phyloP scores from a whole-genome alignment of 2,888 invertebrate species.

The Sphaerophoria rueppellii region DNA sequence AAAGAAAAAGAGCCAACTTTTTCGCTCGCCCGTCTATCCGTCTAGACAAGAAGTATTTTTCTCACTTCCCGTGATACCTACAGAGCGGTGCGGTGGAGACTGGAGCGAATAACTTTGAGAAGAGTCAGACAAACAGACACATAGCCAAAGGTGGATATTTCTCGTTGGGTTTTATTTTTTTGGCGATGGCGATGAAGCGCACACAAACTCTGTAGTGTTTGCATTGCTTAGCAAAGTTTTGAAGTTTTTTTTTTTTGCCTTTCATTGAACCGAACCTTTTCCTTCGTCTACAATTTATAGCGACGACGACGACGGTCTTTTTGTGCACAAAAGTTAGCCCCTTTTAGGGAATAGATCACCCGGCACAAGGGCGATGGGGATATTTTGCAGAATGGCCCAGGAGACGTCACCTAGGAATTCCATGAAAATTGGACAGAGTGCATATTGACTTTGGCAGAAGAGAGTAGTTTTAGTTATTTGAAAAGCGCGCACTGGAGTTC shows the following conservation, averaged over 20 bases:
- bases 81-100: neutral
- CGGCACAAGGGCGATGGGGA: neutral
- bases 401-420: conserved; percentile 55
- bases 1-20: conserved; percentile 60
- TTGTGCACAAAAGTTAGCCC: conserved; percentile 43
- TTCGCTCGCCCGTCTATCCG: conserved; percentile 53
- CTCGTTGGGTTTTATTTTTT: neutral
- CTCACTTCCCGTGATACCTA: conserved; percentile 56
- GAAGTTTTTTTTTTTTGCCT: conserved; percentile 31
- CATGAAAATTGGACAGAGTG: conserved; percentile 33
- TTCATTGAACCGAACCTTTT: neutral
- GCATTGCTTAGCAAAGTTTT: conserved; percentile 55
- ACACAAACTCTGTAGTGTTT: conserved; percentile 35
- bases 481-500: neutral
- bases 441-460: conserved; percentile 45
- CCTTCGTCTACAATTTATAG: neutral
- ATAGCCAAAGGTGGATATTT: conserved; percentile 36
- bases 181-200: neutral
- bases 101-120: neutral
- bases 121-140: conserved; percentile 19
- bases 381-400: neutral
- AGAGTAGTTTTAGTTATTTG: neutral
- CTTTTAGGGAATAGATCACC: conserved; percentile 17
- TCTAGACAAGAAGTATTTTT: conserved; percentile 67
- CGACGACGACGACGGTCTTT: neutral